phyloP scores from a whole-genome alignment of 2,888 invertebrate genomes.

The Drosophila meridionalis region DNA sequence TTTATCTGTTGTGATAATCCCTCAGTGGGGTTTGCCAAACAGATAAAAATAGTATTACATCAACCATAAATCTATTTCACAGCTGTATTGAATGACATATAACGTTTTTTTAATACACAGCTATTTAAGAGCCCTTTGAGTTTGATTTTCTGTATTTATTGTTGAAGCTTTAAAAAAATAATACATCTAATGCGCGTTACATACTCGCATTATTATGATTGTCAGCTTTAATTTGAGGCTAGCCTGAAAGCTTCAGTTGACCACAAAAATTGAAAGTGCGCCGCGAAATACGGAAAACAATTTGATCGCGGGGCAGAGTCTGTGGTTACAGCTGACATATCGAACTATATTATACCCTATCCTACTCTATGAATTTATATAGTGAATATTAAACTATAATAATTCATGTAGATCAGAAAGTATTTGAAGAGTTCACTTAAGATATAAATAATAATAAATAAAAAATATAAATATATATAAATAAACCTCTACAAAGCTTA shows the following conservation, averaged over 20 bases:
- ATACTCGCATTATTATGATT: neutral
- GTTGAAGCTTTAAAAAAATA: neutral
- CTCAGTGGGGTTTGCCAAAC: neutral
- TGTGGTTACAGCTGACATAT: neutral
- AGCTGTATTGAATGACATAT: conserved; percentile 1
- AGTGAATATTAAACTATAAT: too few species aligned
- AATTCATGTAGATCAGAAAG: too few species aligned
- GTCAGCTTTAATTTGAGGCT: neutral
- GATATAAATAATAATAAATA: too few species aligned
- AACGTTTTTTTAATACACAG: neutral
- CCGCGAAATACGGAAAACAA: neutral
- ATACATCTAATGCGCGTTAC: neutral
- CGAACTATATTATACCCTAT: neutral
- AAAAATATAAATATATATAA: neutral
- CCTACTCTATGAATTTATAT: neutral
- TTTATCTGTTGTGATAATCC: neutral
- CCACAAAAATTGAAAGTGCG: neutral
- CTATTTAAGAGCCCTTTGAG: neutral
- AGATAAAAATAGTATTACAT: neutral
- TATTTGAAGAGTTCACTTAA: too few species aligned
- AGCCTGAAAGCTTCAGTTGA: neutral
- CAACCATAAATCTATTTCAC: conserved; percentile 1
- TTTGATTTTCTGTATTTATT: neutral
- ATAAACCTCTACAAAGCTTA: neutral
- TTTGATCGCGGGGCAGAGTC: neutral